Conservation (phyloP, 2,888 invertebrate species). For the Lordiphosa andalusiaca region DNA sequence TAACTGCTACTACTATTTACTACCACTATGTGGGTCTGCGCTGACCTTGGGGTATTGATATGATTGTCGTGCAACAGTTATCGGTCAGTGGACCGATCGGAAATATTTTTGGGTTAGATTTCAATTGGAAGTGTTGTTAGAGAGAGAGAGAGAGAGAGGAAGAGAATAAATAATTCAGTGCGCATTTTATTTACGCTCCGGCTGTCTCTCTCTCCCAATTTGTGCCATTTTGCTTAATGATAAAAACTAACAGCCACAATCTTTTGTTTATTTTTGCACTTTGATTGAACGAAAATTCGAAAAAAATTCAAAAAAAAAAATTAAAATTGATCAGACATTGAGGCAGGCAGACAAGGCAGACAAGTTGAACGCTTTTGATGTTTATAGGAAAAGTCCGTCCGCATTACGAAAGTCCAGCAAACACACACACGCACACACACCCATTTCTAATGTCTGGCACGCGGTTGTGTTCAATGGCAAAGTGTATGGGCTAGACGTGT, state of each 20-base stretch:
- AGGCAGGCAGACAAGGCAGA: constrained; percentile 29
- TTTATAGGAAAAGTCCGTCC: constrained; percentile 43
- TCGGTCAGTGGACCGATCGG: constrained; percentile 47
- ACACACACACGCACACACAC: constrained; percentile 37
- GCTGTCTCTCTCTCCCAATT: constrained; percentile 10
- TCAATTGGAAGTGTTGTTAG: constrained; percentile 5
- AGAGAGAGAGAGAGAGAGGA: neutral
- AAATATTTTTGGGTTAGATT: constrained; percentile 32
- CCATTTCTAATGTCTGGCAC: constrained; percentile 50
- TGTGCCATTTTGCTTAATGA: constrained; percentile 25
- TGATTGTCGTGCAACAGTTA: constrained; percentile 31
- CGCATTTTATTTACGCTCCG: constrained; percentile 41
- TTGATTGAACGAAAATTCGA: constrained; percentile 42
- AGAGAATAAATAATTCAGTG: constrained; percentile 58
- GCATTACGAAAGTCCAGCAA: constrained; percentile 54
- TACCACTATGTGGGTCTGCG: neutral
- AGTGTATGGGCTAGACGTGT: constrained; percentile 33
- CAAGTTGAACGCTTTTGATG: constrained; percentile 53
- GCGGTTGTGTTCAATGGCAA: constrained; percentile 27
- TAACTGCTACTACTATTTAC: neutral
- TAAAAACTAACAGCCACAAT: constrained; percentile 35
- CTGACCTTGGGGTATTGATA: neutral
- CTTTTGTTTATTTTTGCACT: constrained; percentile 68
- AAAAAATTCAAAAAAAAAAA: constrained; percentile 48
- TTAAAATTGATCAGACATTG: constrained; percentile 48